Base-by-base conservation (phyloP, 2,113 vertebrate genomes). In the Pontoporia blainvillei region DNA sequence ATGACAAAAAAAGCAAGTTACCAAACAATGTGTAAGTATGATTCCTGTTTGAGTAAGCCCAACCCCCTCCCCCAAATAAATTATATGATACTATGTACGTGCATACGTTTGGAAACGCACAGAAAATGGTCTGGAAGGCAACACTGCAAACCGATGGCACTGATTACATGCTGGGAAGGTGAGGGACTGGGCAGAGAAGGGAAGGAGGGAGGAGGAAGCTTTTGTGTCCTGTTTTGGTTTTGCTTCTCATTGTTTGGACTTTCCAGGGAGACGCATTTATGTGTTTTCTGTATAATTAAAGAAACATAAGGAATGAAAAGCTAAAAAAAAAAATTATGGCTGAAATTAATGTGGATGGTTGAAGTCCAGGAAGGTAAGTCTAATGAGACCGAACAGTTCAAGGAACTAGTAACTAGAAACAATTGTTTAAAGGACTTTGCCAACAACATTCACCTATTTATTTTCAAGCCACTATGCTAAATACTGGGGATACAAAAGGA, bases 391-490 rank as follows among this genome's bases (percentile, higher is more conserved):
- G 34, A 67, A 52, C 4, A 25, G 52, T 66, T 71, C 31, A 31
- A 93, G 54, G 13, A 90, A 67, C 59, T 67, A 44, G 29, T 20
- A 87, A 88, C 41, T 46, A 86, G 54, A 94, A 92, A 78, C 13
- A 83, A 54, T 12, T 1, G 27, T 20, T 67, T 52, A 75, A 66
- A 94, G 14, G n/a, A 76, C 59, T 79, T 4, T 57, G 87, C 64
- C 72, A 62, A 75, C 27, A 79, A 54, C 46, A 90, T 66, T 78
- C 90, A 81, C 39, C 54, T 86, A 46, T 25, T 21, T 75, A 62
- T 52, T 86, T 94, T 93, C 39, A 89, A 91, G 72, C 52, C 44
- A 72, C 20, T 90, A 64, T 27, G 21, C 21, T 90, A 96, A 95
- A 27, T 41, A 11, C 64, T 67, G 1, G 8, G 10, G 31, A 75